A percentile compares a stretch with the other conserved stretches of the same genome.
These are phyloP conservation scores for Entelurus aequoreus DNA, from an alignment of 2,113 vertebrate species.

Conservation along the genomic window DNA sequence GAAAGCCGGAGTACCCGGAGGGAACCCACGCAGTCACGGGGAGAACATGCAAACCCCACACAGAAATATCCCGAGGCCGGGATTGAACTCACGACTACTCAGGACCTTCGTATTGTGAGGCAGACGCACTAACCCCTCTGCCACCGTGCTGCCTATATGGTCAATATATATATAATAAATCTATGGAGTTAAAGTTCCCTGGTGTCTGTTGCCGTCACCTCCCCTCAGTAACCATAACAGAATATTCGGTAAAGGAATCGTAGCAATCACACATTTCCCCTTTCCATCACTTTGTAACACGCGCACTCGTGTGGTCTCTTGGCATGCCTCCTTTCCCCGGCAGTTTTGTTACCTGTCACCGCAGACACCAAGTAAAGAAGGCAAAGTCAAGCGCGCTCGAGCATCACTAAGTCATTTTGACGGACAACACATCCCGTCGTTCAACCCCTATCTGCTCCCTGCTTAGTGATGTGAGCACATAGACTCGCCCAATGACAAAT, in stretches of 20 bases:
- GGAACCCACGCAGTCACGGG: no score
- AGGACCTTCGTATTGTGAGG: no score
- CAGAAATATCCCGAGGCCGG: no score
- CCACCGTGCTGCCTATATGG: no score
- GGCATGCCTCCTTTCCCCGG: conserved; percentile 11
- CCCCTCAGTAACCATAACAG: no score
- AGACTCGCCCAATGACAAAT: conserved; percentile 11
- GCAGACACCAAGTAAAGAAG: conserved; percentile 35
- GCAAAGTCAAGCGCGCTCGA: conserved; percentile 29
- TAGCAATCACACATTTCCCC: not conserved
- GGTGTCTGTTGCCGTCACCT: no score
- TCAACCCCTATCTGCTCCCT: conserved; percentile 32
- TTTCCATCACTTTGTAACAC: conserved; percentile 10
- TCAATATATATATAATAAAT: no score
- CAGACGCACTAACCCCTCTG: no score
- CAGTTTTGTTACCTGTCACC: conserved; percentile 60
- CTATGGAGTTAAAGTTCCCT: no score
- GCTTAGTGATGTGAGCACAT: conserved; percentile 47
- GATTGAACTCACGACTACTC: no score
- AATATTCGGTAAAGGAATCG: not conserved
- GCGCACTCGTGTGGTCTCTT: conserved; percentile 13
- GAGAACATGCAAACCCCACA: no score
- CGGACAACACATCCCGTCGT: conserved; percentile 34
- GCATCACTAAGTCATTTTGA: conserved; percentile 58
- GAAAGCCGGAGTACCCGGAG: no score